A percentile compares a stretch with the other conserved stretches of the same genome.
Conservation (phyloP, 2,888 invertebrate species). For the Oscheius sp. region DNA sequence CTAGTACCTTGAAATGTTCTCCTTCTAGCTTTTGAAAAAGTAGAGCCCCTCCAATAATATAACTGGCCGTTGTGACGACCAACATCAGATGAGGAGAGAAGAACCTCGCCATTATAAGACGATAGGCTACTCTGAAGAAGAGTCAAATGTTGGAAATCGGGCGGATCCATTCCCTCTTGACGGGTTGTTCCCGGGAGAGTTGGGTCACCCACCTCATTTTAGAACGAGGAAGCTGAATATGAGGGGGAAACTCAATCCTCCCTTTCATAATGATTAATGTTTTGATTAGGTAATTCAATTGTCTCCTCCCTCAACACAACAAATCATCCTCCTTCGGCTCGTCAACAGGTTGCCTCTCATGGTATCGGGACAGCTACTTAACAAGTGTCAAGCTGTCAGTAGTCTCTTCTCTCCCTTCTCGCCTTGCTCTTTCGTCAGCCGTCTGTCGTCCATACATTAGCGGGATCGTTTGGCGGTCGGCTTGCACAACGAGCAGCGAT, state of each 20-base stretch:
- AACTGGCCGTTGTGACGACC: conserved; percentile 56
- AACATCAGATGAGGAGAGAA: conserved; percentile 63
- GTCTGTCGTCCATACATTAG: conserved; percentile 34
- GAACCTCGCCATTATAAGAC: conserved; percentile 47
- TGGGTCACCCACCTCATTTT: conserved; percentile 20
- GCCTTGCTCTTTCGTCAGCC: conserved; percentile 14
- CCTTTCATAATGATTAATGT: neutral
- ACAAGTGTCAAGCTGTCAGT: conserved; percentile 31
- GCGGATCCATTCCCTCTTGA: conserved; percentile 10
- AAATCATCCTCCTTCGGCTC: too few relatives aligned
- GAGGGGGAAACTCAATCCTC: neutral
- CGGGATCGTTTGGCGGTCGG: conserved; percentile 32
- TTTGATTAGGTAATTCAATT: neutral
- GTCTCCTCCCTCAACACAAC: neutral
- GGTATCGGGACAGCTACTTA: conserved; percentile 24
- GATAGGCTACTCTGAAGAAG: conserved; percentile 30
- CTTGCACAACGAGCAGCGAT: conserved; percentile 30
- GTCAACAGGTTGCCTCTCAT: conserved; percentile 7
- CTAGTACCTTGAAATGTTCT: conserved; percentile 42
- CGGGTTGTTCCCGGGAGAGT: conserved; percentile 2
- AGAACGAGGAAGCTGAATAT: neutral
- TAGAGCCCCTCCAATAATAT: conserved; percentile 62
- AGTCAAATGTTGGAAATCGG: conserved; percentile 10
- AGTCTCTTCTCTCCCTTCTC: conserved; percentile 16
- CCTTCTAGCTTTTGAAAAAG: conserved; percentile 51